Conservation (phyloP, 2,113 vertebrate species). For the Saguinus imperator region DNA sequence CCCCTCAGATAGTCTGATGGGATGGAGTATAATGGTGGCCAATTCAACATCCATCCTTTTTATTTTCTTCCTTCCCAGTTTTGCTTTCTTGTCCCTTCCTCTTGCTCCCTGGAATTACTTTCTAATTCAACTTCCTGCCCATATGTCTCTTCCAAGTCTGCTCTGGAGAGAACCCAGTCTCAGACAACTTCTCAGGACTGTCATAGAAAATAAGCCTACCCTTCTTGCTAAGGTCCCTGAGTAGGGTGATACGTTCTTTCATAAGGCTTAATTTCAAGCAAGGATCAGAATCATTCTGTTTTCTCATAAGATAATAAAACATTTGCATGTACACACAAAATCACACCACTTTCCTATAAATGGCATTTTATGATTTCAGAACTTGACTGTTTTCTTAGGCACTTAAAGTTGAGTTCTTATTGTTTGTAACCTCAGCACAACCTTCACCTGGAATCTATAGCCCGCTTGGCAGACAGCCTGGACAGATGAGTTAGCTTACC, state of each 20-base stretch:
- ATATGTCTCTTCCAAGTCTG: neutral
- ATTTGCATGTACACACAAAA: neutral
- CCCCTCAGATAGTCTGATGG: neutral
- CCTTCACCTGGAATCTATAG: neutral
- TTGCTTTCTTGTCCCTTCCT: neutral
- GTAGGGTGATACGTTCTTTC: neutral
- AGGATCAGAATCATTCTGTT: neutral
- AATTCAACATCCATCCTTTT: neutral
- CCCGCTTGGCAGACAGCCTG: neutral
- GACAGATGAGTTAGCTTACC: neutral
- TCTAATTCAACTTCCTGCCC: neutral
- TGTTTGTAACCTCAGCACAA: neutral
- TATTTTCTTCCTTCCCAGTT: neutral
- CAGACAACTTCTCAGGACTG: neutral
- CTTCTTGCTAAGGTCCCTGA: neutral
- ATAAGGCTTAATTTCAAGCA: slow-evolving; percentile 4
- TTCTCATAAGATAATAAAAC: neutral
- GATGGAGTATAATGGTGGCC: neutral
- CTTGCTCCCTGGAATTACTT: neutral
- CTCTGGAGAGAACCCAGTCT: neutral
- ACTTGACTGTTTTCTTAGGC: neutral
- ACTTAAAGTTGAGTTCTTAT: neutral
- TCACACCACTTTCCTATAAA: neutral
- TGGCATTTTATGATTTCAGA: neutral
- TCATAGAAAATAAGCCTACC: neutral